A percentile compares a stretch with the other conserved stretches of the same genome.
These are phyloP conservation scores for Xenus cinereus DNA, from an alignment of 2,113 vertebrate species.

Conservation along the genomic window DNA sequence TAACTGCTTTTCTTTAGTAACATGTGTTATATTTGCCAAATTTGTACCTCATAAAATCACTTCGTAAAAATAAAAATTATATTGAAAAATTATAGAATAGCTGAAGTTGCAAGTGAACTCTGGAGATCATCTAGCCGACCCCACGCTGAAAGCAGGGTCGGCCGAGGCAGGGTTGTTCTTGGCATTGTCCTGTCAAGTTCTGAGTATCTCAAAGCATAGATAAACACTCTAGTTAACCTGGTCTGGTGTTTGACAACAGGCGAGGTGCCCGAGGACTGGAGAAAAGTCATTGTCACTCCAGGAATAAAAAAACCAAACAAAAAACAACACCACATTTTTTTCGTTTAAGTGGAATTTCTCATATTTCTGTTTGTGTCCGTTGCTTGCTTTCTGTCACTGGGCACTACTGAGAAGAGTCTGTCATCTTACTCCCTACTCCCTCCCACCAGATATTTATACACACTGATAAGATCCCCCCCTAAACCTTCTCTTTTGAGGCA, in stretches of 20 bases:
- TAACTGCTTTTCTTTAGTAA: not conserved
- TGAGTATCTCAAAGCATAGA: not conserved
- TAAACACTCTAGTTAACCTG: not conserved
- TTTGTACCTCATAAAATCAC: not conserved
- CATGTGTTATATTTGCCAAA: not conserved
- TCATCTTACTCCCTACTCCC: not conserved
- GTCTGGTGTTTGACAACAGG: not conserved
- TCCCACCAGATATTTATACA: not conserved
- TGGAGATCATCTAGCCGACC: not conserved
- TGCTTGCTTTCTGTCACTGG: not conserved
- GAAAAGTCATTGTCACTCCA: too few relatives aligned
- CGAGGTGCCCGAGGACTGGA: too few relatives aligned
- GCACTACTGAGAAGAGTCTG: not conserved
- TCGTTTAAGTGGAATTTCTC: not conserved
- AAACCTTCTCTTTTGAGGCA: not conserved
- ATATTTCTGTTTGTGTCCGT: not conserved
- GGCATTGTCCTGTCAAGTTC: not conserved
- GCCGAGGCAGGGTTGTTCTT: not conserved
- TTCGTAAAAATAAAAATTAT: not conserved
- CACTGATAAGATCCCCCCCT: not conserved
- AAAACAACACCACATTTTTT: not conserved
- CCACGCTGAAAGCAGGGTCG: not conserved
- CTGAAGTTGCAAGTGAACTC: not conserved
- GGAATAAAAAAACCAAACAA: too few relatives aligned
- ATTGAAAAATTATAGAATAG: not conserved